Percentiles rank a stretch among this genome's conserved stretches.
Evolutionary conservation across 1,140 invertebrate species (phyloP).

Genomic region (Brachystomella parvula): DNA sequence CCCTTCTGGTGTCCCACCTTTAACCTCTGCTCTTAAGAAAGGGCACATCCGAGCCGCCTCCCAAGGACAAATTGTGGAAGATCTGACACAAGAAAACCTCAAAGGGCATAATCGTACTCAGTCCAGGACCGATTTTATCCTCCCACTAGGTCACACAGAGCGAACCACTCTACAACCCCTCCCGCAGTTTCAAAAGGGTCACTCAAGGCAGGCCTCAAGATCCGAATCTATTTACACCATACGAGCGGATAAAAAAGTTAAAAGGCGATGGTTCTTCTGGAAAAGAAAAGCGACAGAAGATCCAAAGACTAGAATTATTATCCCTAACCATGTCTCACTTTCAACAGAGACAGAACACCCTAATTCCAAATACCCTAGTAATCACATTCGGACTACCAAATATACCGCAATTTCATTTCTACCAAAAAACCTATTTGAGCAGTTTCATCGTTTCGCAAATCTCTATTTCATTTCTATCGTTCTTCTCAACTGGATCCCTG

Average conservation of each 20-base stretch:
- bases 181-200: constrained; percentile 41
- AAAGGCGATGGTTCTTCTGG: constrained; percentile 41
- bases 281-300: constrained; percentile 28
- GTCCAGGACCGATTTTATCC: constrained; percentile 69
- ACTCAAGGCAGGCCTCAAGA: constrained; percentile 55
- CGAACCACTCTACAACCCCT: constrained; percentile 12
- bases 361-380: constrained; percentile 67
- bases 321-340: constrained; percentile 71
- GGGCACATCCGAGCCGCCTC: constrained; percentile 76
- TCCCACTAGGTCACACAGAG: constrained; percentile 51
- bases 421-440: constrained; percentile 93
- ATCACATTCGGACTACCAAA: constrained; percentile 86
- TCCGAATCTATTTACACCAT: constrained; percentile 83
- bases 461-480: constrained; percentile 97
- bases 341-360: constrained; percentile 70
- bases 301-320: constrained; percentile 59
- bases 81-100: constrained; percentile 41
- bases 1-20: constrained; percentile 13
- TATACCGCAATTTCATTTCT: constrained; percentile 90
- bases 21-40: constrained; percentile 43
- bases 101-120: constrained; percentile 67
- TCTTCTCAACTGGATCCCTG: constrained; percentile 86
- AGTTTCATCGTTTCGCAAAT: constrained; percentile 96
- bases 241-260: constrained; percentile 49
- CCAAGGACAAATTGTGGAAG: constrained; percentile 69